phyloP scores from a whole-genome alignment of 2,113 vertebrate genomes.

The Buteo buteo region DNA sequence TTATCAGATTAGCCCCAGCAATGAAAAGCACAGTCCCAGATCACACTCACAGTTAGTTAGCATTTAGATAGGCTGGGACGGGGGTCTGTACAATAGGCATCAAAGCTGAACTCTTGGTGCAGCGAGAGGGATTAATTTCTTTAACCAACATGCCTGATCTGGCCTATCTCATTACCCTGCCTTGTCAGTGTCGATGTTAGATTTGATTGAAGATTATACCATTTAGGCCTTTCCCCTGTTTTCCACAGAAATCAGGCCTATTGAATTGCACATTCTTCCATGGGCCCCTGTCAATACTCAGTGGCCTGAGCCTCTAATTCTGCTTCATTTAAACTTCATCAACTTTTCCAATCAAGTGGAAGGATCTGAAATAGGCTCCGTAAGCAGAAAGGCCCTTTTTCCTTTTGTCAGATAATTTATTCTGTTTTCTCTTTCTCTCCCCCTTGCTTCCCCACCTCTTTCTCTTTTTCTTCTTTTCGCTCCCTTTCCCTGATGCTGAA shows the following conservation, averaged over 20 bases:
- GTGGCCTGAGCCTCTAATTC: constrained; percentile 96
- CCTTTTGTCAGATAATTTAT: constrained; percentile 84
- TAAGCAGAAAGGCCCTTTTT: constrained; percentile 71
- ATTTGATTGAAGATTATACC: constrained; percentile 98
- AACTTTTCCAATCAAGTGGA: constrained; percentile 99
- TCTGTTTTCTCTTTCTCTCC: constrained; percentile 70
- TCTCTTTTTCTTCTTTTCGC: constrained; percentile 76
- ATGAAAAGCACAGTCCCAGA: constrained; percentile 74
- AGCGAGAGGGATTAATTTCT: constrained; percentile 82
- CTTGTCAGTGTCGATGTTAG: constrained; percentile 89
- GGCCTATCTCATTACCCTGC: constrained; percentile 94
- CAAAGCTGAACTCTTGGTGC: constrained; percentile 77
- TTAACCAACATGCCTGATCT: constrained; percentile 85
- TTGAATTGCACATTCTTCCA: constrained; percentile 67
- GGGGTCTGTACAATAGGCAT: constrained; percentile 86
- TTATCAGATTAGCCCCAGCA: constrained; percentile 81
- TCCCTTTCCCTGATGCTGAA: constrained; percentile 89
- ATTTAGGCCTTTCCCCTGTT: constrained; percentile 85
- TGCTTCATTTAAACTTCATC: constrained; percentile 99
- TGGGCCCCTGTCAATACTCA: constrained; percentile 70
- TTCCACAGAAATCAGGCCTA: constrained; percentile 77
- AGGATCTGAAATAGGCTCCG: constrained; percentile 84
- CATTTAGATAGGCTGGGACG: constrained; percentile 97
- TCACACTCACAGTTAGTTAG: constrained; percentile 83
- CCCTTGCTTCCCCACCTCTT: constrained; percentile 52